Conservation (phyloP, 2,113 vertebrate genomes). For the Mustela lutreola region DNA sequence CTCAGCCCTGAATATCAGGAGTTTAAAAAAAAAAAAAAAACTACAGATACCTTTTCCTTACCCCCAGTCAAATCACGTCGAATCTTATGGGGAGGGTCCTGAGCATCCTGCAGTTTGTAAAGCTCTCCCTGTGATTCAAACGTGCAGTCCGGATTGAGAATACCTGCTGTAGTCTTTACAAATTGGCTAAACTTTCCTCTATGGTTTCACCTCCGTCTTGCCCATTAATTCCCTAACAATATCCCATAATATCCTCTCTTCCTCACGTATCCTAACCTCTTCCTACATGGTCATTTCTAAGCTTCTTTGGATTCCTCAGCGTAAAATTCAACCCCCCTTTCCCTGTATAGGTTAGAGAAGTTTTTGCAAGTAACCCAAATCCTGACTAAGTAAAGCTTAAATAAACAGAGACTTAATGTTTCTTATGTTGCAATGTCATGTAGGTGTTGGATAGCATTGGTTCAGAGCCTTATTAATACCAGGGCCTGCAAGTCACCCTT, state of each 20-base stretch:
- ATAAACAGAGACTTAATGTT: neutral
- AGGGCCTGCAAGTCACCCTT: neutral
- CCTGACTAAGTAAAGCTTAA: neutral
- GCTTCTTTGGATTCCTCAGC: neutral
- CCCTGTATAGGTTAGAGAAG: neutral
- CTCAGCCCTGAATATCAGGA: neutral
- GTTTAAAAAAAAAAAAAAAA: neutral
- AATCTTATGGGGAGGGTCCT: neutral
- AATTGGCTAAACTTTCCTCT: neutral
- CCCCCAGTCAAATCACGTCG: neutral
- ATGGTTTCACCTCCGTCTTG: neutral
- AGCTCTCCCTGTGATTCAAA: neutral
- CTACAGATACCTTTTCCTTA: neutral
- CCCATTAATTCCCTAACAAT: neutral
- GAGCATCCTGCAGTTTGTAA: neutral
- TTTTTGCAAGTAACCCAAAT: neutral
- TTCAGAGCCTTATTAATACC: neutral
- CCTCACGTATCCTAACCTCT: neutral
- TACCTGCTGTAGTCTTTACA: neutral
- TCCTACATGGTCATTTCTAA: neutral
- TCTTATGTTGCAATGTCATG: neutral
- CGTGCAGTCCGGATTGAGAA: neutral
- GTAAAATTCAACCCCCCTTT: neutral
- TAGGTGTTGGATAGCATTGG: neutral
- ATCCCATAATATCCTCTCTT: neutral